Percentiles rank a stretch among this genome's conserved stretches.
These are phyloP conservation scores for Drosophila melanosoma DNA, from an alignment of 2,888 invertebrate genomes.

Conservation along the genomic window DNA sequence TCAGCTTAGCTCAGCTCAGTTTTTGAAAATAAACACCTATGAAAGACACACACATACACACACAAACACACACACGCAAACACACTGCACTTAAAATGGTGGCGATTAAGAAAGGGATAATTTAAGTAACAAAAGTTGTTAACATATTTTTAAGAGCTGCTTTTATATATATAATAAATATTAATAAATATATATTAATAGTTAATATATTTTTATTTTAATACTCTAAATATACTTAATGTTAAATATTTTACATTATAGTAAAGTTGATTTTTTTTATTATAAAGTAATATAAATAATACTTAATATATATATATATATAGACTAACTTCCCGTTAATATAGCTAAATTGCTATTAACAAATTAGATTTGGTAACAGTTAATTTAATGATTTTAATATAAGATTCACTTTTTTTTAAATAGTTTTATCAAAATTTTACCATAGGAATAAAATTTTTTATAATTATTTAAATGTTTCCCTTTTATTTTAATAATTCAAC, in stretches of 20 bases:
- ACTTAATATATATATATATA: too few relatives aligned
- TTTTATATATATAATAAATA: background rate
- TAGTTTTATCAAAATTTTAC: too few relatives aligned
- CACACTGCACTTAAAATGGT: background rate
- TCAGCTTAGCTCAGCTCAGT: conserved; percentile 32
- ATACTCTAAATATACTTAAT: background rate
- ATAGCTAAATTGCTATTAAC: background rate
- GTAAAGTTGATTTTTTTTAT: background rate
- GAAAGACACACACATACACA: conserved; percentile 21
- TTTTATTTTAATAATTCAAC: background rate
- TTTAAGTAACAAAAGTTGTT: background rate
- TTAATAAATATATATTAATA: background rate
- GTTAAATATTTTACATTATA: background rate
- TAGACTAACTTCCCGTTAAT: background rate
- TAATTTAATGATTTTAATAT: background rate
- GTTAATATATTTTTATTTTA: background rate
- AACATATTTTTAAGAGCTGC: background rate
- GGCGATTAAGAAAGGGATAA: background rate
- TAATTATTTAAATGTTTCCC: background rate
- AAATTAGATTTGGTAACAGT: too few relatives aligned
- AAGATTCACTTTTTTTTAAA: background rate
- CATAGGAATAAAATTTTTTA: background rate
- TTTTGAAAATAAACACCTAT: conserved; percentile 71
- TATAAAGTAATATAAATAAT: background rate
- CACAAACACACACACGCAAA: background rate